Evolutionary conservation across 2,797 vertebrate genomes (phyloP), one percentile per base, ranked within the genome.

Genomic region (Saxicola maurus): DNA sequence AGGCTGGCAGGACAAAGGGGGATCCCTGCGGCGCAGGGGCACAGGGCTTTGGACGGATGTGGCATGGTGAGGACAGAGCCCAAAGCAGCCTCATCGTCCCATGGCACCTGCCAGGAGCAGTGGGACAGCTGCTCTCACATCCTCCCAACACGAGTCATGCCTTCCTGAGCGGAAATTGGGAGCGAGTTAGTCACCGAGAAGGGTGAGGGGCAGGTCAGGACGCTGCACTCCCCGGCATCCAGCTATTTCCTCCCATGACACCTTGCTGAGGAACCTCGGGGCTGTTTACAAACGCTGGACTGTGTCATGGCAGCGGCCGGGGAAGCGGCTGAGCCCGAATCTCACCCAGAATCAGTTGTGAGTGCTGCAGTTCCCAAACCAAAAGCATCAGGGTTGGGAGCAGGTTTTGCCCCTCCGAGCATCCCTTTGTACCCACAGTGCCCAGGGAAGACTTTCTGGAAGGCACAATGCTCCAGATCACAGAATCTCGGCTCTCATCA

Each of bases 141-240:
- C 94, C 94, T 94, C 71, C 74, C 67, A 17, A 17, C 37, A 4
- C 1, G 1, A 81, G 83, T 43, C 40, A 7, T 42, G 83, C 37
- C 76, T 94, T 94, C 94, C 94, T 72, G 92, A 69, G 15, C 40
- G 90, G 94, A 94, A 94, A 91, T 62, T 1, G 7, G 45, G 69
- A 27, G 23, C 2, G 4, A 6, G 52, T 91, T 86, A 91, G 88
- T 94, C 93, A 95, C 52, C 1, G 0, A 30, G 74, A 51, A 75
- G 83, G 92, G 86, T 83, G 91, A 91, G 89, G 82, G 60, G 75
- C 75, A 89, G 92, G 87, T 92, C 91, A 82, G 84, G 55, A 59
- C 7, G 7, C 60, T 59, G 84, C 33, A 11, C 28, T 84, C 51
- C 38, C 40, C 69, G 30, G 62, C 86, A 82, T 24, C 52, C 78